Percentiles rank a stretch among this genome's conserved stretches.
These are phyloP conservation scores for Lynx canadensis DNA, from an alignment of 2,113 vertebrate genomes.

Conservation along the genomic window DNA sequence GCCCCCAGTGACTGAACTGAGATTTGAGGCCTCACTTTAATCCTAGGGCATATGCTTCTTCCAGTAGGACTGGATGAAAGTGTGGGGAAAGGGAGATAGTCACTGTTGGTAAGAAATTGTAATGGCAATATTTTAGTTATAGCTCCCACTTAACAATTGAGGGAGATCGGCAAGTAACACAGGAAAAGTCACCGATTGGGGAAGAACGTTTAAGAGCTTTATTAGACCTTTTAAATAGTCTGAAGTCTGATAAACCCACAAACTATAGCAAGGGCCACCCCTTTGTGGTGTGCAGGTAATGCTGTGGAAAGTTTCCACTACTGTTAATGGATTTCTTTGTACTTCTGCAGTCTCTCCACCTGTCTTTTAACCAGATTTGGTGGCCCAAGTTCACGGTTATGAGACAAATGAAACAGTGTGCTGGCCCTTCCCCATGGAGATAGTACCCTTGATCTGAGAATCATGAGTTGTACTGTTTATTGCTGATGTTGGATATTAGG, in stretches of 20 bases:
- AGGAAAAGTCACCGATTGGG: not conserved
- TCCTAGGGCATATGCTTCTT: not conserved
- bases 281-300: not conserved
- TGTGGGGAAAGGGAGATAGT: not conserved
- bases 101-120: not conserved
- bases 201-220: not conserved
- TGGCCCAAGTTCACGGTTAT: not conserved
- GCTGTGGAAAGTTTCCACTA: not conserved
- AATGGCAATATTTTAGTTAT: not conserved
- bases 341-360: not conserved
- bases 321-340: constrained; percentile 34
- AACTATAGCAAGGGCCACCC: not conserved
- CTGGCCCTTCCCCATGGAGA: not conserved
- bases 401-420: not conserved
- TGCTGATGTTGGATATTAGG: not conserved
- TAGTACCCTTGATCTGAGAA: not conserved
- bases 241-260: not conserved
- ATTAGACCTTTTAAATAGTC: not conserved
- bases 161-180: not conserved
- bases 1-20: not conserved
- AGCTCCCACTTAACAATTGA: not conserved
- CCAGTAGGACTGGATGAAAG: not conserved
- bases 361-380: not conserved
- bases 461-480: not conserved
- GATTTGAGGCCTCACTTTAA: not conserved